Conservation (phyloP, 2,797 vertebrate genomes). For the Phataginus tricuspis region DNA sequence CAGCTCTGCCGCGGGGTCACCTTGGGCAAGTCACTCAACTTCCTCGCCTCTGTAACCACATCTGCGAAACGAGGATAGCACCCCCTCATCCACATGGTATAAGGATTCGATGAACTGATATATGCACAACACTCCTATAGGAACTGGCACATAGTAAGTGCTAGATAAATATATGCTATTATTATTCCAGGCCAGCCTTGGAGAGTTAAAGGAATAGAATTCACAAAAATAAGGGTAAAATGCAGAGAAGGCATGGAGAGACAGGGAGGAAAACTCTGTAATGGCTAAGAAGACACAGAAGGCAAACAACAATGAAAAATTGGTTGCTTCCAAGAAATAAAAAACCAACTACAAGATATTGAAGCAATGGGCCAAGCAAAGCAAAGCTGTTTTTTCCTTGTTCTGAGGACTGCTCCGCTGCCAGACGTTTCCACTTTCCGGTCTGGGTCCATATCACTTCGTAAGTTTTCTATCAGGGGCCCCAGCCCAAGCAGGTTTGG, state of each 20-base stretch:
- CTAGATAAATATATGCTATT: not conserved
- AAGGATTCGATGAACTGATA: not conserved
- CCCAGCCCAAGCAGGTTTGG: not conserved
- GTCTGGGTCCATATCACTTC: conserved; percentile 43
- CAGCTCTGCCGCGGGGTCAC: not conserved
- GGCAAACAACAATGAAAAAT: conserved; percentile 43
- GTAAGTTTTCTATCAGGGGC: conserved; percentile 33
- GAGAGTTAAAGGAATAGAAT: not conserved
- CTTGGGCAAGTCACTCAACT: not conserved
- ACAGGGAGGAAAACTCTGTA: conserved; percentile 26
- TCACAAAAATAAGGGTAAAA: conserved; percentile 13
- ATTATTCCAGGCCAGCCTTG: not conserved
- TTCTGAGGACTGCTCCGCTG: not conserved
- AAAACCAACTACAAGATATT: conserved; percentile 37
- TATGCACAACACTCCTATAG: not conserved
- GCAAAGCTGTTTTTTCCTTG: conserved; percentile 65
- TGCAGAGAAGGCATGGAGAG: not conserved
- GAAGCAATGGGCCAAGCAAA: conserved; percentile 46
- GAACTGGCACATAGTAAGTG: not conserved
- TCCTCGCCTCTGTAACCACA: not conserved
- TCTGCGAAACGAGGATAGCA: not conserved
- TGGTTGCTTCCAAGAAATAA: conserved; percentile 71
- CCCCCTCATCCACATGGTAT: not conserved
- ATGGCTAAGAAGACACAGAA: conserved; percentile 44
- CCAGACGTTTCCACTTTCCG: conserved; percentile 64